phyloP scores from a whole-genome alignment of 2,797 vertebrate species.

The Falco peregrinus region DNA sequence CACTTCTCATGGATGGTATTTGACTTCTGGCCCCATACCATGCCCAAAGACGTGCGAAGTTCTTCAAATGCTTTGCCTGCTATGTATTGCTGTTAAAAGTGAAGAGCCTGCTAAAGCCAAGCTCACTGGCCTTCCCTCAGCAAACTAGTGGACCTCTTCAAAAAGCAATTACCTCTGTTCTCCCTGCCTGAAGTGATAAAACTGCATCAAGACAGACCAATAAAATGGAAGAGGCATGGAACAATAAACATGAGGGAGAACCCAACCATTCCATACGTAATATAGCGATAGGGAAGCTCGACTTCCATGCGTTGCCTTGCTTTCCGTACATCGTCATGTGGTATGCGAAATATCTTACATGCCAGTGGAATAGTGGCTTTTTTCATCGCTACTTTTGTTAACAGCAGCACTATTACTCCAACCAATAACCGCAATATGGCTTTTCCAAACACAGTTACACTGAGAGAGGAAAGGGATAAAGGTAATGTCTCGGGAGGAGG shows the following conservation, averaged over 20 bases:
- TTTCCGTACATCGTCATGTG: slow-evolving; percentile 79
- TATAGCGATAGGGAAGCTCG: slow-evolving; percentile 93
- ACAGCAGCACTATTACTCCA: slow-evolving; percentile 85
- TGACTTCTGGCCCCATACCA: slow-evolving; percentile 21
- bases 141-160: slow-evolving; percentile 20
- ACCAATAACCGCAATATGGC: slow-evolving; percentile 80
- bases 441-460: slow-evolving; percentile 72
- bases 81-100: slow-evolving; percentile 55
- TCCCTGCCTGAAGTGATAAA: not conserved
- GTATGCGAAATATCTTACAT: slow-evolving; percentile 81
- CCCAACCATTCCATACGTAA: slow-evolving; percentile 89
- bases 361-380: slow-evolving; percentile 86
- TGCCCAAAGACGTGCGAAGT: slow-evolving; percentile 44
- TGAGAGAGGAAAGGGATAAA: slow-evolving; percentile 75
- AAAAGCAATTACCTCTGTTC: slow-evolving; percentile 38
- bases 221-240: slow-evolving; percentile 83
- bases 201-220: slow-evolving; percentile 82
- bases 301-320: slow-evolving; percentile 94
- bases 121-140: slow-evolving; percentile 47
- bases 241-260: slow-evolving; percentile 88
- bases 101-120: slow-evolving; percentile 63
- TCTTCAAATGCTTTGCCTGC: slow-evolving; percentile 65
- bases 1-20: slow-evolving; percentile 31
- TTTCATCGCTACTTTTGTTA: slow-evolving; percentile 85
- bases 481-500: slow-evolving; percentile 77